Conservation (phyloP, 92 coral and sea anemone genomes). For the Epizoanthus scotinus region DNA sequence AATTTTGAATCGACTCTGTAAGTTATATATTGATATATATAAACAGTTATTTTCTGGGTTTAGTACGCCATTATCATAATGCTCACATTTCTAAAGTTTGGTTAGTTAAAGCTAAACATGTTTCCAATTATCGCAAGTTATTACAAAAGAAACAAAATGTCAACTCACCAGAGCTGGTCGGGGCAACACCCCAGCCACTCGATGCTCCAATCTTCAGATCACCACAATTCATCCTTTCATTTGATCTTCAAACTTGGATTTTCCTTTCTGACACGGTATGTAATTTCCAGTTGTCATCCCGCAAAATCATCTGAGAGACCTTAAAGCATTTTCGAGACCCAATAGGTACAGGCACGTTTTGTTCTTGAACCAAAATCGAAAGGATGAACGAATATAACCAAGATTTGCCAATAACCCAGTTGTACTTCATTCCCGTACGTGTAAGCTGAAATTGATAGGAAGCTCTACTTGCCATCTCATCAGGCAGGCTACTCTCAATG, state of each 20-base stretch:
- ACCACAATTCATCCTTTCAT: conserved; percentile 4
- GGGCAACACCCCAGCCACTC: conserved; percentile 11
- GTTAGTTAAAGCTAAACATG: no score
- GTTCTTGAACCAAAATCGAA: not conserved
- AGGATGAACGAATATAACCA: not conserved
- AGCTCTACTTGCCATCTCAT: not conserved
- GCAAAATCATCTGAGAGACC: no score
- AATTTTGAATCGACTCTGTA: no score
- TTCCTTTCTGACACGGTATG: not conserved
- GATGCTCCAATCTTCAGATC: no score
- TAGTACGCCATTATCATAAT: no score
- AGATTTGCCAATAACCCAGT: not conserved
- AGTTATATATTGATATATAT: no score
- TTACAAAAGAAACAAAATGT: no score
- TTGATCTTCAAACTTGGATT: not conserved
- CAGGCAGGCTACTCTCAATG: not conserved
- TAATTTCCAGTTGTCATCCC: not conserved
- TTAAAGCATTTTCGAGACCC: not conserved
- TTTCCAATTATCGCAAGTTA: no score
- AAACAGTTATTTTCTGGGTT: no score
- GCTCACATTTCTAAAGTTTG: no score
- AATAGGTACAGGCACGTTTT: not conserved
- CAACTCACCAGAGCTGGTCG: not conserved
- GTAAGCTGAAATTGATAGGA: conserved; percentile 8
- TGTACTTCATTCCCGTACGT: not conserved